Evolutionary conservation across 2,797 vertebrate genomes (phyloP), one percentile per base, ranked within the genome.

Genomic region (Halcyon smyrnensis): DNA sequence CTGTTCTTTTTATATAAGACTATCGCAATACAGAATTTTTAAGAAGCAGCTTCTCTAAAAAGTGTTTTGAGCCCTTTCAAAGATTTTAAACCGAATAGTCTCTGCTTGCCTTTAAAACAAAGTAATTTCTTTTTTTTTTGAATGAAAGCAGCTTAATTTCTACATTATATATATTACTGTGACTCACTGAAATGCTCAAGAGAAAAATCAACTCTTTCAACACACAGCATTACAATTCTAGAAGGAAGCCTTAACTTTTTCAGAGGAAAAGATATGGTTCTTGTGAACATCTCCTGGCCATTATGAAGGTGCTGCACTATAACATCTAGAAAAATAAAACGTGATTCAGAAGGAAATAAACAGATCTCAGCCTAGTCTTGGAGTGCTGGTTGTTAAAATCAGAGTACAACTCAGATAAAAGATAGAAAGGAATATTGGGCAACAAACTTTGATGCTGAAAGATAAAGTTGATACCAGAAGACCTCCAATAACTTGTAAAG

Each of bases 301-400:
- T 37, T 30, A 75, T 0, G 4, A 90, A 87, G 46, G 63, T 59
- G 60, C 63, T 77, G 77, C n/a, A 80, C 34, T 56, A 2, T 30
- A 84, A 54, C 37, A 85, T 50, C 70, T 74, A 59, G 43, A 69
- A 87, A 39, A 91, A 63, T 45, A 91, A 73, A 87, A 81, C 2
- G 10, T 48, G 77, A 95, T 78, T 74, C 78, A 87, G 85, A 93
- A 77, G 20, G 34, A 78, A 87, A 93, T 62, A 69, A 94, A 90
- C 7, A 83, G 39, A 85, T 57, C 56, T 84, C 65, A 56, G 63
- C 14, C 32, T 64, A 74, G 25, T 62, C n/a, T 54, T 71, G 37
- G 28, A 81, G 27, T 37, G 37, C 9, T 48, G n/a, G 71, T 6
- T 95, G 84, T 14, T 18, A 37, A 67, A 89, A 89, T 76, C 76